A percentile compares a stretch with the other conserved stretches of the same genome.
These are phyloP conservation scores for Acrocera orbiculus DNA, from an alignment of 2,888 invertebrate species.

Conservation along the genomic window DNA sequence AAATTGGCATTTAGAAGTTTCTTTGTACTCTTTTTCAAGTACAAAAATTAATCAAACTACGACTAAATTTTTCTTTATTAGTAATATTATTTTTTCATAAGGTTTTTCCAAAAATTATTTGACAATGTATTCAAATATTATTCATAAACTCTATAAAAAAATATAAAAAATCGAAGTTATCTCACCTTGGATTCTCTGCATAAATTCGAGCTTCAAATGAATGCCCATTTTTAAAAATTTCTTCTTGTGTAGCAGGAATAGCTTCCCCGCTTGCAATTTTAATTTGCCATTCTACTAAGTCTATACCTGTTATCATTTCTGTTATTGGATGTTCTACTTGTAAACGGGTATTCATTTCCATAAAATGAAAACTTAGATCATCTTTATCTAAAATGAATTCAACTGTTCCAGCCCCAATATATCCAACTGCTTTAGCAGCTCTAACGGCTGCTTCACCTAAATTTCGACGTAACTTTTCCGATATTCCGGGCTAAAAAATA, in stretches of 20 bases:
- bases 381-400: slow-evolving; percentile 87
- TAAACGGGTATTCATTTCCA: slow-evolving; percentile 99
- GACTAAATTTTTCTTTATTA: no score
- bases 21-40: no score
- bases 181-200: slow-evolving; percentile 61
- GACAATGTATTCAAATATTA: background rate
- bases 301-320: slow-evolving; percentile 92
- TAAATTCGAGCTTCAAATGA: slow-evolving; percentile 95
- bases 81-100: no score
- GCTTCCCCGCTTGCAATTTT: slow-evolving; percentile 76
- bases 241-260: slow-evolving; percentile 61
- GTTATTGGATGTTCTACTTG: slow-evolving; percentile 95
- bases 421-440: slow-evolving; percentile 88
- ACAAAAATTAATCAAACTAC: no score
- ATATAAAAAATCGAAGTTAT: no score
- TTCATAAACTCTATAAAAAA: background rate
- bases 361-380: slow-evolving; percentile 84
- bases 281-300: slow-evolving; percentile 96
- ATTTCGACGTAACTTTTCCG: slow-evolving; percentile 50
- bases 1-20: no score
- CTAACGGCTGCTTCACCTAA: slow-evolving; percentile 82
- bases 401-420: slow-evolving; percentile 96
- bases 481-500: slow-evolving; percentile 57
- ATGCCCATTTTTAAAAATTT: slow-evolving; percentile 65
- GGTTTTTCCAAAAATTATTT: no score